Evolutionary conservation across 1,140 invertebrate genomes (phyloP).

Genomic region (Antheraea pernyi): DNA sequence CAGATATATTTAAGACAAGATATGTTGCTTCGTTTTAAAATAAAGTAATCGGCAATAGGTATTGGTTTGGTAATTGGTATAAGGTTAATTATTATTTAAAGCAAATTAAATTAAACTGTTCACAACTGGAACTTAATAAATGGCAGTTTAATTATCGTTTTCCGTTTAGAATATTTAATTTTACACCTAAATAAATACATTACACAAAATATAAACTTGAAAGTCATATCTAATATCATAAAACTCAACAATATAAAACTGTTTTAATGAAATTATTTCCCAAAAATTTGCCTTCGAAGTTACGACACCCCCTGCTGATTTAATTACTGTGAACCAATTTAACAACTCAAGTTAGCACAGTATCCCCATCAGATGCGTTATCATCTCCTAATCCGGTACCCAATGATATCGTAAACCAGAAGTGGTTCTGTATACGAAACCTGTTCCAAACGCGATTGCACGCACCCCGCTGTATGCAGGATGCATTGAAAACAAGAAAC

Average conservation of each 20-base stretch:
- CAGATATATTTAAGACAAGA: no score
- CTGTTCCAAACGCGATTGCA: slow-evolving; percentile 60
- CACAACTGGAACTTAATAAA: no score
- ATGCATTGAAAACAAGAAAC: slow-evolving; percentile 52
- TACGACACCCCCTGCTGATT: slow-evolving; percentile 51
- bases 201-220: background rate
- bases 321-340: slow-evolving; percentile 58
- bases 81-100: no score
- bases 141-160: no score
- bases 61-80: no score
- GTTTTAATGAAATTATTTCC: slow-evolving; percentile 40
- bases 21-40: no score
- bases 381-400: slow-evolving; percentile 70
- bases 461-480: slow-evolving; percentile 36
- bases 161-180: no score
- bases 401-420: slow-evolving; percentile 72
- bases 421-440: slow-evolving; percentile 64
- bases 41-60: no score
- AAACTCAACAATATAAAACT: slow-evolving; percentile 31
- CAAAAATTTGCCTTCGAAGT: slow-evolving; percentile 37
- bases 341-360: slow-evolving; percentile 61
- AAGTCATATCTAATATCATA: slow-evolving; percentile 25
- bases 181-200: background rate
- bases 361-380: slow-evolving; percentile 62
- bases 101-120: no score